These are phyloP conservation scores for Archips crataeganus DNA, from an alignment of 2,888 invertebrate genomes.

Conservation along the genomic window DNA sequence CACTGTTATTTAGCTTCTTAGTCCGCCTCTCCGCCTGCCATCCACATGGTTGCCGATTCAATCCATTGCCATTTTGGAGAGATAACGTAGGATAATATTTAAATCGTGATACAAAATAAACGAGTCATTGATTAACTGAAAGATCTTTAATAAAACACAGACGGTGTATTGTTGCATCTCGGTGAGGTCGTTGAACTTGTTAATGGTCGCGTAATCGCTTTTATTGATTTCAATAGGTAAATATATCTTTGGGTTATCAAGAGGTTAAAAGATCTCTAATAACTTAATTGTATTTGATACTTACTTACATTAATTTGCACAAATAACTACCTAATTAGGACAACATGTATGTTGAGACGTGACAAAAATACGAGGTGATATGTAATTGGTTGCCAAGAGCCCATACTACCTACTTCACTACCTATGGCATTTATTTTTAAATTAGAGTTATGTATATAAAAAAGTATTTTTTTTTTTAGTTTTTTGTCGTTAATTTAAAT, in stretches of 20 bases:
- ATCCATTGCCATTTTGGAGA: neutral
- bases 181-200: constrained; percentile 17
- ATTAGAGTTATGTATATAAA: no score
- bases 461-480: no score
- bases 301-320: neutral
- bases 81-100: no score
- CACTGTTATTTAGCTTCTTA: neutral
- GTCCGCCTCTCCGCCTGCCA: neutral
- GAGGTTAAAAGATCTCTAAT: neutral
- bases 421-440: no score
- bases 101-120: no score
- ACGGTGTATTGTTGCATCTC: neutral
- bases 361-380: no score
- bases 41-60: constrained; percentile 6
- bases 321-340: neutral
- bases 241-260: constrained; percentile 14
- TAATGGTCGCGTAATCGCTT: constrained; percentile 10
- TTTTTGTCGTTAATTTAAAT: no score
- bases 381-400: no score
- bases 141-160: neutral
- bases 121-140: no score
- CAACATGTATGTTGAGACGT: no score
- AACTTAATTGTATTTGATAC: neutral
- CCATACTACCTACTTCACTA: no score
- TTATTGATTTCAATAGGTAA: constrained; percentile 26